A percentile compares a stretch with the other conserved stretches of the same genome.
Conservation (phyloP, 2,113 vertebrate species). For the Proteles cristata region DNA sequence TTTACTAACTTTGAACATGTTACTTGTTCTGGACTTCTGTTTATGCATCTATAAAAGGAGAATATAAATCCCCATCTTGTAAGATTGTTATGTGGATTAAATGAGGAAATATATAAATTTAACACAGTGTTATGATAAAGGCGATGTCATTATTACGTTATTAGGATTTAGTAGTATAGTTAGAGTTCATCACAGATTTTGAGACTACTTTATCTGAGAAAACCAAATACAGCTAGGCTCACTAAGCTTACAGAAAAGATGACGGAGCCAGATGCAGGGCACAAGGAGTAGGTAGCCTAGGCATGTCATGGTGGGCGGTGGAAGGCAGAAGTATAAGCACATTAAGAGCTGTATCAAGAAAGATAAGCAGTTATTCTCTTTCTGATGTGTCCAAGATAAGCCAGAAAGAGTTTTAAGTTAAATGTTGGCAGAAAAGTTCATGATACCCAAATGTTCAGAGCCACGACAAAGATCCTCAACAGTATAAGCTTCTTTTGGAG, state of each 20-base stretch:
- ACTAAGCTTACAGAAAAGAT: neutral
- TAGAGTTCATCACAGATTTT: neutral
- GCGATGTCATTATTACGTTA: neutral
- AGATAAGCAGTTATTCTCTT: neutral
- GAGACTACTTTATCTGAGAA: neutral
- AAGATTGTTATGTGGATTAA: neutral
- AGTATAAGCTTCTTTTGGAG: neutral
- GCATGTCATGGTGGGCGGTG: accelerated
- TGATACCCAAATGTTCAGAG: neutral
- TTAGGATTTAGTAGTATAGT: slow-evolving; percentile 5
- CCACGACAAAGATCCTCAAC: neutral
- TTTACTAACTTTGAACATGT: neutral
- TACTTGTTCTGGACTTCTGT: neutral
- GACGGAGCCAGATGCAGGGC: neutral
- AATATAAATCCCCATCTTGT: neutral
- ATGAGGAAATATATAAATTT: neutral
- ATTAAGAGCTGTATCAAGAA: neutral
- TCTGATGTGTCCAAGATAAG: neutral
- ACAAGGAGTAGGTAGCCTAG: neutral
- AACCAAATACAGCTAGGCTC: neutral
- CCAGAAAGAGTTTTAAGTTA: slow-evolving; percentile 20
- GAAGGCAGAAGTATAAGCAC: neutral
- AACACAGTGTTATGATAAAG: neutral
- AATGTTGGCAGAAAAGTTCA: neutral
- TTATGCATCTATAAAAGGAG: neutral